A percentile compares a stretch with the other conserved stretches of the same genome.
These are phyloP conservation scores for Saxidomus purpurata DNA, from an alignment of 1,140 invertebrate genomes.

Conservation along the genomic window DNA sequence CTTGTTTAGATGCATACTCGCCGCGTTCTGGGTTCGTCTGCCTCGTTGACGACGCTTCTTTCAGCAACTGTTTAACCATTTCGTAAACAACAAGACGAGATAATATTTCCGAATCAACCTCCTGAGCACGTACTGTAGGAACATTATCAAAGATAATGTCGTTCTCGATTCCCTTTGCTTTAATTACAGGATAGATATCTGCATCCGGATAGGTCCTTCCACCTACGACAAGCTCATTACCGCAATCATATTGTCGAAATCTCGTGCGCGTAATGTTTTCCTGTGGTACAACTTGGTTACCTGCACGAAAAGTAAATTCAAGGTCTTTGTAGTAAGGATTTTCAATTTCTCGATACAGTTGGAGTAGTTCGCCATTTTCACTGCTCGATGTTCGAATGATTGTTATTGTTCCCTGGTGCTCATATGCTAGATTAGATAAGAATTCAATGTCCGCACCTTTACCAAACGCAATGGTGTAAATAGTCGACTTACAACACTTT, in stretches of 20 bases:
- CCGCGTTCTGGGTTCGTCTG: not conserved
- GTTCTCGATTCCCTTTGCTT: not conserved
- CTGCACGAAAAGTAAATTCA: not conserved
- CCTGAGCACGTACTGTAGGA: not conserved
- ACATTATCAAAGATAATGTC: not conserved
- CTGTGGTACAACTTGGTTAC: not conserved
- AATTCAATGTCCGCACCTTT: not conserved
- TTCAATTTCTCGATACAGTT: constrained; percentile 1
- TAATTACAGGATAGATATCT: not conserved
- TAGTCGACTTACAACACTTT: constrained; percentile 4
- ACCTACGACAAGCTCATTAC: constrained; percentile 14
- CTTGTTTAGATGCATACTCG: not conserved
- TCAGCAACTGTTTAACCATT: constrained; percentile 9
- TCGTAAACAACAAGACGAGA: constrained; percentile 4
- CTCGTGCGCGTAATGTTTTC: not conserved
- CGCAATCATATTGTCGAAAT: constrained; percentile 36
- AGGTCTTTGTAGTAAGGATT: constrained; percentile 34
- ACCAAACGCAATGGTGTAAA: constrained; percentile 26
- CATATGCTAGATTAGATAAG: not conserved
- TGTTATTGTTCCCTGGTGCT: not conserved
- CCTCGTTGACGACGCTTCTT: not conserved
- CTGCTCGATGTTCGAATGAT: not conserved
- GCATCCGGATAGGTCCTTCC: not conserved
- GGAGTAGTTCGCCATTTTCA: not conserved
- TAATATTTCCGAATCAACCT: not conserved